A percentile compares a stretch with the other conserved stretches of the same genome.
phyloP scores from a whole-genome alignment of 2,113 vertebrate species.

The Podiceps cristatus region DNA sequence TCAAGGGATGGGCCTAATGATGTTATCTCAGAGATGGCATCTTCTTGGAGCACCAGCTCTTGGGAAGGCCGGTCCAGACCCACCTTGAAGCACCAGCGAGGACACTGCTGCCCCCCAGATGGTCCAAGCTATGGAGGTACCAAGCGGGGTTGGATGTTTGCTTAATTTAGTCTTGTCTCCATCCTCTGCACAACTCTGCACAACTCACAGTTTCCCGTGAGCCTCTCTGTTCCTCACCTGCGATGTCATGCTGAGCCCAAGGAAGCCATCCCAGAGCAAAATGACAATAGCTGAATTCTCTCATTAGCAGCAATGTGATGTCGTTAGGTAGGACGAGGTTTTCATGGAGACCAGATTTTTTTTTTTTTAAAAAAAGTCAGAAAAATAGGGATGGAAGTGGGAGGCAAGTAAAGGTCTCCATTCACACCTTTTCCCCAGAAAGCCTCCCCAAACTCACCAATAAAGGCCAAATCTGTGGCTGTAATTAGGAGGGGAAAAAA shows the following conservation, averaged over 20 bases:
- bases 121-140: neutral
- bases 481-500: neutral
- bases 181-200: too few relatives aligned
- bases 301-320: neutral
- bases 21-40: neutral
- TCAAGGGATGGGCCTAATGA: neutral
- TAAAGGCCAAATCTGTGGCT: neutral
- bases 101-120: rapidly evolving
- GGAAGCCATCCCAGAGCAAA: neutral
- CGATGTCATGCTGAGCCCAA: neutral
- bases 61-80: neutral
- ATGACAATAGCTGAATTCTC: neutral
- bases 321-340: neutral
- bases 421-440: neutral
- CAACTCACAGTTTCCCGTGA: neutral
- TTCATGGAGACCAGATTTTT: neutral
- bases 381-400: neutral
- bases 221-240: neutral
- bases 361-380: neutral
- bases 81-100: neutral
- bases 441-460: neutral
- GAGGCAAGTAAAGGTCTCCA: neutral
- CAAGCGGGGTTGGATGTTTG: rapidly evolving
- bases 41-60: neutral
- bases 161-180: neutral